A percentile compares a stretch with the other conserved stretches of the same genome.
Conservation (phyloP, 2,888 invertebrate species). For the Meteorus cinctellus region DNA sequence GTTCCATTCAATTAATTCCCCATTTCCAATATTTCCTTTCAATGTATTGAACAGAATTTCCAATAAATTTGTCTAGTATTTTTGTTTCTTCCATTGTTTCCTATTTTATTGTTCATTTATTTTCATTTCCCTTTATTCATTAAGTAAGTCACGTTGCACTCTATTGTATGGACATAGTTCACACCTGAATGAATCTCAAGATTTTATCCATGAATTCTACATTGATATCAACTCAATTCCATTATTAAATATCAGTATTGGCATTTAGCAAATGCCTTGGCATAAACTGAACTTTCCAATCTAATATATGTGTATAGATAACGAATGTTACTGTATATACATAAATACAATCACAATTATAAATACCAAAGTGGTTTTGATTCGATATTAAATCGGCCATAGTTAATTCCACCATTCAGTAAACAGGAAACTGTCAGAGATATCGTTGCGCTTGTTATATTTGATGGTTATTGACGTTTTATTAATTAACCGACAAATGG, state of each 20-base stretch:
- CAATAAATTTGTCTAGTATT: background rate
- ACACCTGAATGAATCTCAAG: no score
- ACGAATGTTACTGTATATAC: no score
- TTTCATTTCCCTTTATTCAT: no score
- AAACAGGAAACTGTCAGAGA: slow-evolving; percentile 51
- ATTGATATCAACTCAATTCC: no score
- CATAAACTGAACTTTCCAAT: background rate
- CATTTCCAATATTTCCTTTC: background rate
- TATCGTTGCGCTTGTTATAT: slow-evolving; percentile 51
- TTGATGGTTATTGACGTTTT: slow-evolving; percentile 52
- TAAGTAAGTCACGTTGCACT: no score
- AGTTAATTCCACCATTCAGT: slow-evolving; percentile 5
- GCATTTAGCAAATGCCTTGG: no score
- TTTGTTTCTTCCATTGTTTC: background rate
- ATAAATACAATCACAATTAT: background rate
- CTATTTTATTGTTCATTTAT: background rate
- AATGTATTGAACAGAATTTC: background rate
- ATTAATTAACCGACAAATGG: slow-evolving; percentile 53
- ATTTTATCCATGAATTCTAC: no score
- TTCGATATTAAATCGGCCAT: slow-evolving; percentile 8
- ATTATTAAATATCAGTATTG: no score
- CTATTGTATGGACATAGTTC: no score
- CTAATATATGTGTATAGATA: background rate
- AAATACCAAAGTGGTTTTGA: background rate
- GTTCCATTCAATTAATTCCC: no score